These are phyloP conservation scores for Drosophila parvula DNA, from an alignment of 1,140 invertebrate genomes.

Conservation along the genomic window DNA sequence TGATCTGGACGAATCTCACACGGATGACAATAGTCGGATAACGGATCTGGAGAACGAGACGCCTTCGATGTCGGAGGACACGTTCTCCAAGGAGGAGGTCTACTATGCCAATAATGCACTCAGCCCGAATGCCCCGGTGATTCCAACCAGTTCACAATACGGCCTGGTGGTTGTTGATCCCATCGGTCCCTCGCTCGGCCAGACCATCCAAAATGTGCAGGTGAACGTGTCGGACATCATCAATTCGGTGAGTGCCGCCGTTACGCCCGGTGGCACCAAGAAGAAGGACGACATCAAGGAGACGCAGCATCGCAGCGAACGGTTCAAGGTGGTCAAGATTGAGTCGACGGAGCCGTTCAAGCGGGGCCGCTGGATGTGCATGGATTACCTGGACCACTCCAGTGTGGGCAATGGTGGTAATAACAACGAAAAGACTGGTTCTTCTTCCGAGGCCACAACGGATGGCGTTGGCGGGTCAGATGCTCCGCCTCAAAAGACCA, in stretches of 20 bases:
- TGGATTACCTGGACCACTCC: conserved; percentile 96
- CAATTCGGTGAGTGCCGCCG: conserved; percentile 87
- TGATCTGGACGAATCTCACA: conserved; percentile 96
- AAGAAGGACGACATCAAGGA: conserved; percentile 87
- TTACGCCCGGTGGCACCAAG: conserved; percentile 85
- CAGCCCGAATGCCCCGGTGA: conserved; percentile 91
- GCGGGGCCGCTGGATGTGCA: conserved; percentile 96
- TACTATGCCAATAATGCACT: conserved; percentile 91
- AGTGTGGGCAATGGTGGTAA: conserved; percentile 69
- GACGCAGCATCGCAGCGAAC: conserved; percentile 91
- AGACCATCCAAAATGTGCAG: conserved; percentile 85
- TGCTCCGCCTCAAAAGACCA: conserved; percentile 67
- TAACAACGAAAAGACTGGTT: conserved; percentile 80
- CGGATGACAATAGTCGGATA: conserved; percentile 92
- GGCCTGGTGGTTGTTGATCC: conserved; percentile 91
- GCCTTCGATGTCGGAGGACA: conserved; percentile 93
- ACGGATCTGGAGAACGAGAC: conserved; percentile 94
- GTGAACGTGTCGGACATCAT: conserved; percentile 87
- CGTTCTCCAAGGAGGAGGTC: conserved; percentile 92
- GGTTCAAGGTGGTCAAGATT: conserved; percentile 98
- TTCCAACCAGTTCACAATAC: conserved; percentile 93
- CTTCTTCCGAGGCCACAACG: conserved; percentile 49
- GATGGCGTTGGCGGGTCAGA: conserved; percentile 25
- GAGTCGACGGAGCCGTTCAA: conserved; percentile 97
- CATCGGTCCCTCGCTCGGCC: conserved; percentile 66